These are phyloP conservation scores for Percina caprodes DNA, from an alignment of 2,113 vertebrate genomes.

Conservation along the genomic window DNA sequence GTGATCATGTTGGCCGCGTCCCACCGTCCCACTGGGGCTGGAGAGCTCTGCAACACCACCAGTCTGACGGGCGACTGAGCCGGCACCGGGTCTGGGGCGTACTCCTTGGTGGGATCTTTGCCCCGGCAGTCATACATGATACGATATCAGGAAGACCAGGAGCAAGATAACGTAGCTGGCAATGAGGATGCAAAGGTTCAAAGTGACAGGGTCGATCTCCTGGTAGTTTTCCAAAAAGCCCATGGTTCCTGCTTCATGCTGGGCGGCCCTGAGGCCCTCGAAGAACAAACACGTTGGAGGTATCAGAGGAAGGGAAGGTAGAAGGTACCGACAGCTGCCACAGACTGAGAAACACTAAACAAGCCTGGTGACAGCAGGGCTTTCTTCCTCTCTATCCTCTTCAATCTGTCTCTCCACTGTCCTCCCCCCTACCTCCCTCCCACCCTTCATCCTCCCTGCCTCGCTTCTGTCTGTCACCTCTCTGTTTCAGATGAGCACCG, in stretches of 20 bases:
- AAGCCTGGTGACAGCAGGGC: slow-evolving; percentile 49
- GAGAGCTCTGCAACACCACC: slow-evolving; percentile 92
- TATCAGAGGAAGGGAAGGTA: neutral
- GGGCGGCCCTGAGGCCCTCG: slow-evolving; percentile 31
- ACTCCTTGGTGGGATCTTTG: slow-evolving; percentile 95
- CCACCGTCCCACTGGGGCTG: slow-evolving; percentile 80
- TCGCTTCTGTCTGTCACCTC: slow-evolving; percentile 46
- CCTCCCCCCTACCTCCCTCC: slow-evolving; percentile 12
- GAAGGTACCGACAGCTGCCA: neutral
- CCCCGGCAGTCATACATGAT: slow-evolving; percentile 97
- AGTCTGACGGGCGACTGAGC: slow-evolving; percentile 88
- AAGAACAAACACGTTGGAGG: slow-evolving; percentile 5
- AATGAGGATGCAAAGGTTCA: slow-evolving; percentile 96
- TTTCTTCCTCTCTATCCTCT: slow-evolving; percentile 43
- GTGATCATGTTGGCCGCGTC: slow-evolving; percentile 82
- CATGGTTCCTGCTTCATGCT: slow-evolving; percentile 80
- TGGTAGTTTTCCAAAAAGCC: slow-evolving; percentile 94
- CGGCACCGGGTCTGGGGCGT: slow-evolving; percentile 85
- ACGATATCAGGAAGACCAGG: slow-evolving; percentile 94
- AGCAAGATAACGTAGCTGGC: slow-evolving; percentile 96
- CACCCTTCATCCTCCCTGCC: slow-evolving; percentile 19
- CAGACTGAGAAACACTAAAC: slow-evolving; percentile 17
- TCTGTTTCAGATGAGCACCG: slow-evolving; percentile 41
- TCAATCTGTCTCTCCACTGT: slow-evolving; percentile 54
- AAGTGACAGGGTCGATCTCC: slow-evolving; percentile 96